Evolutionary conservation across 2,888 invertebrate species (phyloP), one percentile per base, ranked within the genome.

Genomic region (Germaria angustata): DNA sequence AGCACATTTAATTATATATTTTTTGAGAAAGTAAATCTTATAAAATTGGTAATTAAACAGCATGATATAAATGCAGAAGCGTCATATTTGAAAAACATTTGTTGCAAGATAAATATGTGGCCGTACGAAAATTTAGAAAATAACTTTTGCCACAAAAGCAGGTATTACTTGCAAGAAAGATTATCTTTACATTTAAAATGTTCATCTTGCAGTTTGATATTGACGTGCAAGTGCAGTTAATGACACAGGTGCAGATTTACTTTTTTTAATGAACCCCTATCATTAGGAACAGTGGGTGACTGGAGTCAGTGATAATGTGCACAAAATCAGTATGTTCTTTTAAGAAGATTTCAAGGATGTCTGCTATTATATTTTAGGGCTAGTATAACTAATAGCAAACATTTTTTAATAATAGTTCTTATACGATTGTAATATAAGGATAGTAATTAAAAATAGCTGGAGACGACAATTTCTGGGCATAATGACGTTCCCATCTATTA

Each of bases 1-100:
- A 65, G 65, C 61, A 76, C 66, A 55, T 32, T n/a, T 39, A 24
- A 36, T 32, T 24, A 2, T 17, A 2, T 17, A 46, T 24, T 24
- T 13, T 57, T 57, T 63, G 2, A 34, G 17, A 11, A 44, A 41
- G 24, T n/a, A 65, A 59, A 39, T 76, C 36, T 46, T 41, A 17
- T 44, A 34, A 51, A 61, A 49, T 32, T 68, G 49, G 71, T 72
- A 77, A 81, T 66, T 65, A 66, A 76, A 71, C 76, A 81, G 81
- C 72, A 72, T 49, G 81, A 68, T 15, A 34, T 34, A 51, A 63
- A 53, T 8, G 46, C 39, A 65, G 28, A 32, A 41, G 17, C 51
- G 8, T 63, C n/a, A 36, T 36, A 41, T 65, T 39, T 17, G n/a
- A n/a, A 17, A 34, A 20, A 49, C 39, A 51, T 7, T 39, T 46